These are phyloP conservation scores for Ameiurus melas DNA, from an alignment of 2,113 vertebrate species.

Conservation along the genomic window DNA sequence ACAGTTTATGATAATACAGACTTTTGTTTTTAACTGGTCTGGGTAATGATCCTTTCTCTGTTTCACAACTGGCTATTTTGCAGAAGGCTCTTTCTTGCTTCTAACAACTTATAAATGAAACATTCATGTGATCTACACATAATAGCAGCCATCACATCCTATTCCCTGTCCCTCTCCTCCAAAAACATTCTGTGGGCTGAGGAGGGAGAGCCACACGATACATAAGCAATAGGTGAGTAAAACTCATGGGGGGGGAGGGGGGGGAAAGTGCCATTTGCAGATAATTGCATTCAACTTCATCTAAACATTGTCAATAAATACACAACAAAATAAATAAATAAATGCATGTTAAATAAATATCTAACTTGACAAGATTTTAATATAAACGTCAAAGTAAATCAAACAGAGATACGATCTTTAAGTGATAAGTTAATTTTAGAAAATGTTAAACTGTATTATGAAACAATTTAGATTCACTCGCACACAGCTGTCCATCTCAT, in stretches of 20 bases:
- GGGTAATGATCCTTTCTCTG: constrained; percentile 12
- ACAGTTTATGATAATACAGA: constrained; percentile 36
- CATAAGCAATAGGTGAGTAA: constrained; percentile 59
- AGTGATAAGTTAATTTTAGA: constrained; percentile 37
- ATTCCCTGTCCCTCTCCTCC: constrained; percentile 23
- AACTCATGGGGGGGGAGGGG: constrained; percentile 58
- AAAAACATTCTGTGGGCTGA: not conserved
- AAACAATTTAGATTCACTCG: constrained; percentile 37
- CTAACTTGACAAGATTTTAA: constrained; percentile 71
- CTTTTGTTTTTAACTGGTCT: constrained; percentile 23
- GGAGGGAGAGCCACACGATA: constrained; percentile 14
- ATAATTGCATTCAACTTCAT: constrained; percentile 74
- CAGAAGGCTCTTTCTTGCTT: constrained; percentile 4
- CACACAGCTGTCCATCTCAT: constrained; percentile 17
- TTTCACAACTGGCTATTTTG: constrained; percentile 11
- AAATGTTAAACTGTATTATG: constrained; percentile 43
- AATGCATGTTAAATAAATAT: constrained; percentile 71
- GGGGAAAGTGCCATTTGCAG: constrained; percentile 79
- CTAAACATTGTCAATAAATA: constrained; percentile 79
- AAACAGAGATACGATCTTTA: constrained; percentile 38
- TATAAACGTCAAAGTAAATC: constrained; percentile 48
- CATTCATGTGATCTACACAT: constrained; percentile 63
- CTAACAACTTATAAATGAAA: constrained; percentile 19
- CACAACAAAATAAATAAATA: constrained; percentile 76
- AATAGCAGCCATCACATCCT: constrained; percentile 54